A percentile compares a stretch with the other conserved stretches of the same genome.
Evolutionary conservation across 2,888 invertebrate genomes (phyloP).

Genomic region (Bhutanitis thaidina): DNA sequence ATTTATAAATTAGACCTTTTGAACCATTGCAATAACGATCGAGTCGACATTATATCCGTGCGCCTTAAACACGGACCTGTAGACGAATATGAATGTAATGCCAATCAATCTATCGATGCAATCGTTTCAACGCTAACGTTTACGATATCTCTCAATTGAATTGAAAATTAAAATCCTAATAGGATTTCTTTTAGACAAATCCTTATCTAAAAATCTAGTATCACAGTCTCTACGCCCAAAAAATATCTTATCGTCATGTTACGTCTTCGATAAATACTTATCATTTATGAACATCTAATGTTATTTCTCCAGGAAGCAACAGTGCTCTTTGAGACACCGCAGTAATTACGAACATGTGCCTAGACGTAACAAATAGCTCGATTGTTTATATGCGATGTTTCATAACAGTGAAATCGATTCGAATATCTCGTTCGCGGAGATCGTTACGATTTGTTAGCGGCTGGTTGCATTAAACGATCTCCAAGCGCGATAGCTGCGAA

Average conservation of each 20-base stretch:
- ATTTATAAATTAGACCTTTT: slow-evolving; percentile 36
- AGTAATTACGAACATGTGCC: slow-evolving; percentile 15
- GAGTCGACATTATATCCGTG: neutral
- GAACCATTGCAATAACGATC: slow-evolving; percentile 37
- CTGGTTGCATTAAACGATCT: slow-evolving; percentile 22
- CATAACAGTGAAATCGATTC: slow-evolving; percentile 12
- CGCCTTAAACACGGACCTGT: neutral
- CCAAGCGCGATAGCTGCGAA: slow-evolving; percentile 40
- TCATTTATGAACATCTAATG: neutral
- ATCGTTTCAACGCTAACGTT: neutral
- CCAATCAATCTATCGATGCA: neutral
- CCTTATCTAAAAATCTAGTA: too few species aligned
- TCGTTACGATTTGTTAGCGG: slow-evolving; percentile 47
- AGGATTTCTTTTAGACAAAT: too few species aligned
- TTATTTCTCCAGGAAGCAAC: neutral
- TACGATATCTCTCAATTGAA: neutral
- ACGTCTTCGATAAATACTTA: neutral
- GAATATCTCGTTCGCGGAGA: neutral
- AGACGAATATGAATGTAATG: neutral
- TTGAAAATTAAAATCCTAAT: too few species aligned
- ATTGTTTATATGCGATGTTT: slow-evolving; percentile 16
- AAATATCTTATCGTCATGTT: too few species aligned
- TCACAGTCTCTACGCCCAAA: too few species aligned
- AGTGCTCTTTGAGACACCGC: slow-evolving; percentile 2
- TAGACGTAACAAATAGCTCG: slow-evolving; percentile 5